phyloP scores from a whole-genome alignment of 2,888 invertebrate genomes.

The Mactromeris polynyma region DNA sequence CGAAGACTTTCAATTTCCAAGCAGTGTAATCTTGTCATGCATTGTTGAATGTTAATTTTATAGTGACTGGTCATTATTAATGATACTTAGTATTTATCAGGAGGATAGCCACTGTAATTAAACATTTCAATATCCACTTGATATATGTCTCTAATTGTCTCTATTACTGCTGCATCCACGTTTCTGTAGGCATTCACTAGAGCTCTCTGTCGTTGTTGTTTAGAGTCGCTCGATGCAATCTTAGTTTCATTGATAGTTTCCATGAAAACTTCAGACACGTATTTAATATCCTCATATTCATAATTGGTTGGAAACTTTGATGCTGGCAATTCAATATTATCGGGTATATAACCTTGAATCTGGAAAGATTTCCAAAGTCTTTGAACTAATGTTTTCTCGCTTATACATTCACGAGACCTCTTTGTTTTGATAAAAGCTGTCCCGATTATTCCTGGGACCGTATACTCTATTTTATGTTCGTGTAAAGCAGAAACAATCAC shows the following conservation, averaged over 20 bases:
- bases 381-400: neutral
- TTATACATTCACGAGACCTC: neutral
- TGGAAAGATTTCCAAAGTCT: conserved; percentile 8
- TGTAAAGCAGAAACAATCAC: conserved; percentile 15
- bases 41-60: no score
- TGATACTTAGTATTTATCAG: no score
- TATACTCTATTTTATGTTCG: conserved; percentile 26
- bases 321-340: neutral
- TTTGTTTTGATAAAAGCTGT: neutral
- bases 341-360: conserved; percentile 20
- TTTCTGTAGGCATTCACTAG: conserved; percentile 25
- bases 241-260: neutral
- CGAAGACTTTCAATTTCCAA: no score
- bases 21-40: no score
- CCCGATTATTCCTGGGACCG: conserved; percentile 31
- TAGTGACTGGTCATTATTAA: no score
- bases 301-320: neutral
- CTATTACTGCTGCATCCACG: neutral
- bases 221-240: conserved; percentile 28
- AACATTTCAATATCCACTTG: conserved; percentile 35
- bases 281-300: neutral
- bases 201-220: conserved; percentile 23
- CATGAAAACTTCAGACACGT: conserved; percentile 10
- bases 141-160: conserved; percentile 9
- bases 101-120: neutral